Percentiles rank a stretch among this genome's conserved stretches.
These are phyloP conservation scores for Drosophila prosaltans DNA, from an alignment of 1,140 invertebrate genomes.

Conservation along the genomic window DNA sequence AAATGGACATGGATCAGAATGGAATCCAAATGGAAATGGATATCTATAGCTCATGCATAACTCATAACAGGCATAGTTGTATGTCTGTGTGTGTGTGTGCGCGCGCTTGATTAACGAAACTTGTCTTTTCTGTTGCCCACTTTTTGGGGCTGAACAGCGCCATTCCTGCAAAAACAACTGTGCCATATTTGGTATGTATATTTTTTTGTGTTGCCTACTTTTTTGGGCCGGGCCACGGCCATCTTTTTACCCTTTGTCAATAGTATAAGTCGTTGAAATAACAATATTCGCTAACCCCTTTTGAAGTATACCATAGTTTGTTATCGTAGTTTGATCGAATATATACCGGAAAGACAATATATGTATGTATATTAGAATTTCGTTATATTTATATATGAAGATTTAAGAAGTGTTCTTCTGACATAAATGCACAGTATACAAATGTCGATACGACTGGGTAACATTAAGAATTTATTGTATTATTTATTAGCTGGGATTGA, in stretches of 20 bases:
- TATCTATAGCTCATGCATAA: slow-evolving; percentile 51
- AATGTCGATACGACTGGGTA: background rate
- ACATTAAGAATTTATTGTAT: slow-evolving; percentile 31
- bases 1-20: slow-evolving; percentile 10
- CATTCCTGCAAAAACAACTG: background rate
- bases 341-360: too few relatives aligned
- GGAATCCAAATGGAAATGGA: slow-evolving; percentile 31
- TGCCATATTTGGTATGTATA: background rate
- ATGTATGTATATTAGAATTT: too few relatives aligned
- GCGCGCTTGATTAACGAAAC: slow-evolving; percentile 59
- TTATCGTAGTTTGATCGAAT: too few relatives aligned
- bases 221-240: background rate
- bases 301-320: too few relatives aligned
- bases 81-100: slow-evolving; percentile 5
- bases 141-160: slow-evolving; percentile 22
- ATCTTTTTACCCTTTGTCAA: background rate
- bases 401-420: too few relatives aligned
- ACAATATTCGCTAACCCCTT: too few relatives aligned
- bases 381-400: too few relatives aligned
- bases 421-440: background rate
- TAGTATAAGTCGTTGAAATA: background rate
- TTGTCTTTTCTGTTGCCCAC: slow-evolving; percentile 53
- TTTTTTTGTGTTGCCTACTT: slow-evolving; percentile 43
- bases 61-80: slow-evolving; percentile 42
- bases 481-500: slow-evolving; percentile 36